Conservation (phyloP, 2,888 invertebrate species). For the Morinoia aosen region DNA sequence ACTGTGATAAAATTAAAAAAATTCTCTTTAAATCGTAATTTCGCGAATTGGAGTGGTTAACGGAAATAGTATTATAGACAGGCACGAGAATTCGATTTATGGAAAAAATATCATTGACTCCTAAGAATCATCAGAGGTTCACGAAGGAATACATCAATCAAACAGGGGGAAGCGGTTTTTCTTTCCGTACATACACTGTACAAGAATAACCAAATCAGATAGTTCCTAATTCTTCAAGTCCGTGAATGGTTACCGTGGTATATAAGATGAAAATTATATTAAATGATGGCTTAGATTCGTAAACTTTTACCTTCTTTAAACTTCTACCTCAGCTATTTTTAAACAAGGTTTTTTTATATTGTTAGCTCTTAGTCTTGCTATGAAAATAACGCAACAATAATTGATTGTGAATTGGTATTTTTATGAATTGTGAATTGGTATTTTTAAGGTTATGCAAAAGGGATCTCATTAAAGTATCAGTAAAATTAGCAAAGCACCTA, state of each 20-base stretch:
- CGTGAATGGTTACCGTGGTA: not conserved
- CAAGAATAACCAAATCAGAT: not conserved
- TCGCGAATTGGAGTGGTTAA: too few species aligned
- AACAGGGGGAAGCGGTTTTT: not conserved
- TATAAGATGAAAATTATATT: not conserved
- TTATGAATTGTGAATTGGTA: too few species aligned
- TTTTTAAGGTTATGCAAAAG: too few species aligned
- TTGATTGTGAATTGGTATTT: too few species aligned
- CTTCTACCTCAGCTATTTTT: too few species aligned
- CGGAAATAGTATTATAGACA: not conserved
- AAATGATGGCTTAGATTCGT: not conserved
- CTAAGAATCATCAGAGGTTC: not conserved
- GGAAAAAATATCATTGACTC: not conserved
- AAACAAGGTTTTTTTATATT: too few species aligned
- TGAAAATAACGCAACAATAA: too few species aligned
- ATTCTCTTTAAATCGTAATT: too few species aligned
- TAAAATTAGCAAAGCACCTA: too few species aligned
- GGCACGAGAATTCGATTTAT: not conserved
- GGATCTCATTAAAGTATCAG: too few species aligned
- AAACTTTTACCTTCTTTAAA: not conserved
- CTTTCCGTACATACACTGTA: not conserved
- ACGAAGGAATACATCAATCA: not conserved
- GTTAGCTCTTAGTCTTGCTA: too few species aligned
- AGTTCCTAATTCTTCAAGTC: not conserved
- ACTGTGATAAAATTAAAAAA: too few species aligned